Evolutionary conservation across 2,113 vertebrate species (phyloP).

Genomic region (Chauna torquata): DNA sequence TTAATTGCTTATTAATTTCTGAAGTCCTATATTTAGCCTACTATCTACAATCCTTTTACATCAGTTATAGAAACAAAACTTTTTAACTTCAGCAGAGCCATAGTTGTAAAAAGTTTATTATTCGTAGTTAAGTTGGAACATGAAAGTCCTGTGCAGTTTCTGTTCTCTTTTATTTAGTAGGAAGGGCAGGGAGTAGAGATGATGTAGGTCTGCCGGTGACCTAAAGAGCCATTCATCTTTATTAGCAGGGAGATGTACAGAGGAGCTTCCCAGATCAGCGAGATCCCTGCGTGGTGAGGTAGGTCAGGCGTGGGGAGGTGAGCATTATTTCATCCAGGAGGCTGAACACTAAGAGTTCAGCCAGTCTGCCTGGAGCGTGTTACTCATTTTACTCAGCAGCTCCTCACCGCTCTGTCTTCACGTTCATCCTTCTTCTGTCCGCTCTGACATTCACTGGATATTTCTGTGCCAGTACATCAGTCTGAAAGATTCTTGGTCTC

Average conservation of each 20-base stretch:
- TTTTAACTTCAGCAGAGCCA: not conserved
- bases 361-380: no score
- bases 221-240: not conserved
- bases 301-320: not conserved
- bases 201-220: not conserved
- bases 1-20: not conserved
- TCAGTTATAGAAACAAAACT: not conserved
- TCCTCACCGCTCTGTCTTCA: not conserved
- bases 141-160: not conserved
- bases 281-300: not conserved
- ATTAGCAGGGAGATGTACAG: not conserved
- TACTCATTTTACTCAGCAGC: not conserved
- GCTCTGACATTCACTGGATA: not conserved
- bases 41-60: not conserved
- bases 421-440: not conserved
- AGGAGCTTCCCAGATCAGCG: not conserved
- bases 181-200: no score
- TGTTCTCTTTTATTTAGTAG: not conserved
- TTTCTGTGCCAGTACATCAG: accelerated
- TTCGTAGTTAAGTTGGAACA: not conserved
- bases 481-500: not conserved
- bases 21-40: not conserved
- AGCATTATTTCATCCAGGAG: not conserved
- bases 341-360: not conserved
- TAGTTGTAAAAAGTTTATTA: not conserved